Evolutionary conservation across 23 tunicate species (phyloP), one percentile per base, ranked within the genome.

Genomic region (Trididemnum clinides): DNA sequence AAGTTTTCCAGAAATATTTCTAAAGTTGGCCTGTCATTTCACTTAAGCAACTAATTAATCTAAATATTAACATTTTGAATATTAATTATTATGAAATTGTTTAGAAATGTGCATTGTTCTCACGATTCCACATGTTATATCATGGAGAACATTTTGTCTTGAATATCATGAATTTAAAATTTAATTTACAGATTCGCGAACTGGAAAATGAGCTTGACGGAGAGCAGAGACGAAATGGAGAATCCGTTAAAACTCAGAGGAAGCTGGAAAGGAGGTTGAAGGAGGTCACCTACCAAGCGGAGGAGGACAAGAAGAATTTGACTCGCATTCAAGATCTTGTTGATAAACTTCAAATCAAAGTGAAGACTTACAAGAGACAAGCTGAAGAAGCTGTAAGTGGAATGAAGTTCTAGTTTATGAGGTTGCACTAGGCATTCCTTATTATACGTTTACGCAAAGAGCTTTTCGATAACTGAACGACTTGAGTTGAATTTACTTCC

Each of bases 291-390:
- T 91, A 91, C 51, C 91, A 82, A 51, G 82, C 87, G 23, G 92
- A 92, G 22, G 99, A 97, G 77, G 99, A 97, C 71, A 92, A 92
- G 79, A 97, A 97, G 84, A 97, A 97, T 64, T 86, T 95, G 15
- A 78, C 88, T 29, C 81, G 99, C 25, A 82, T 95, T 84, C 99
- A 95, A 39, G 99, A 95, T 83, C 89, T 95, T 51, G 95, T 86
- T 65, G 92, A 95, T 72, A 95, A 95, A 65, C 87, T 95, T 54
- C 99, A 97, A 76, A 88, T 90, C 33, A 92, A 97, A 79, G 99
- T 97, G 22, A 97, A 97, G 77, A 86, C 99, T 5, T 97, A 97
- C 95, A 97, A 97, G 81, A 82, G 97, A 62, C 99, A 97, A 83
- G 97, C 91, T n/a, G 99, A 90, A 70, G 99, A 95, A 76, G 86